Conservation (phyloP, 2,797 vertebrate genomes). For the Esox masquinongy region DNA sequence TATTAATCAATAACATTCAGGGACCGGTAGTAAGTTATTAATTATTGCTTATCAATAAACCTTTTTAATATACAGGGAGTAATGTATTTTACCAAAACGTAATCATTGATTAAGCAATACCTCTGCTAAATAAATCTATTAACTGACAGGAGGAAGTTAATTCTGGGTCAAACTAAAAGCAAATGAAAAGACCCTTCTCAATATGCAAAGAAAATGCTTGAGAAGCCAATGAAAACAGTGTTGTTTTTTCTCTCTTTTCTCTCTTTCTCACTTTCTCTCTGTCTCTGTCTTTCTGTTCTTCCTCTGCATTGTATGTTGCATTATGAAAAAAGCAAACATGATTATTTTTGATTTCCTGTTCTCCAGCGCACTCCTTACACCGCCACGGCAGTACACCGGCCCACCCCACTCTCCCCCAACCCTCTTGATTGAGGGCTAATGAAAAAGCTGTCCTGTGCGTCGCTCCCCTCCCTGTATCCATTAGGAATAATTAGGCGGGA, state of each 20-base stretch:
- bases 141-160: constrained; percentile 55
- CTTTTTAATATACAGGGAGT: constrained; percentile 43
- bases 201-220: constrained; percentile 43
- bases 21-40: too few species aligned
- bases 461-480: constrained; percentile 99
- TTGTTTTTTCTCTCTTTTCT: constrained; percentile 24
- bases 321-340: constrained; percentile 83
- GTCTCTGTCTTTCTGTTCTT: constrained; percentile 26
- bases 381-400: constrained; percentile 86
- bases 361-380: constrained; percentile 65
- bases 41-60: constrained; percentile 32
- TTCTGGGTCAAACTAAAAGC: constrained; percentile 65
- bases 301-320: constrained; percentile 48
- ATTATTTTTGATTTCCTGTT: constrained; percentile 93
- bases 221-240: constrained; percentile 38
- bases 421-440: constrained; percentile 99
- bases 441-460: constrained; percentile 99
- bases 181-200: constrained; percentile 63
- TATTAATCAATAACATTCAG: too few species aligned
- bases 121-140: constrained; percentile 58
- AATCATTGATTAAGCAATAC: constrained; percentile 67
- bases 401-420: constrained; percentile 76
- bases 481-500: constrained; percentile 99
- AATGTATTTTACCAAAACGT: constrained; percentile 52
- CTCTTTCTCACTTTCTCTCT: not conserved